phyloP scores from a whole-genome alignment of 2,113 vertebrate species.

The Clarias magur region DNA sequence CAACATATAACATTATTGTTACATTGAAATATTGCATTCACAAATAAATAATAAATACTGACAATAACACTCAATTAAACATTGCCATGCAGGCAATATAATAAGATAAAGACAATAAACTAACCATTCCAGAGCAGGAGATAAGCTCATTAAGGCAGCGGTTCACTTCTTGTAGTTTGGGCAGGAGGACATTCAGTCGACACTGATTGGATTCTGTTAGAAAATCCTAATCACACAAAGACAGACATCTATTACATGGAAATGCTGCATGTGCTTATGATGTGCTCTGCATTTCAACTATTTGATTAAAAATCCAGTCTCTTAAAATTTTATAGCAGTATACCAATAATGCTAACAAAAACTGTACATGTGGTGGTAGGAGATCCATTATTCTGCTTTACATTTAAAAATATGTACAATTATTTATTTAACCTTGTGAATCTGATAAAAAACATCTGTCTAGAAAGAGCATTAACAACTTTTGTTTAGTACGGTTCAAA shows the following conservation, averaged over 20 bases:
- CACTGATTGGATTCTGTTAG: slow-evolving; percentile 72
- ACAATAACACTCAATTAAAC: no score
- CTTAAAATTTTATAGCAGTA: neutral
- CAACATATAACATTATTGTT: neutral
- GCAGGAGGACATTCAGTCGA: slow-evolving; percentile 77
- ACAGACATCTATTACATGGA: neutral
- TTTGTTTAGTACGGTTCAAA: no score
- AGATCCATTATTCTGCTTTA: neutral
- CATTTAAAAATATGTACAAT: neutral
- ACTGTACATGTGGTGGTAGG: neutral
- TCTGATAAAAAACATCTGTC: neutral
- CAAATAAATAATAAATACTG: neutral
- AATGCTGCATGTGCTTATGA: neutral
- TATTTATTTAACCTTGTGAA: neutral
- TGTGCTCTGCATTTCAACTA: neutral
- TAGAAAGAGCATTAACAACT: neutral
- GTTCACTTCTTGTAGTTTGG: slow-evolving; percentile 90
- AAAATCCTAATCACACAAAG: slow-evolving; percentile 72
- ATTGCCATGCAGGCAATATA: neutral
- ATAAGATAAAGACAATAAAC: slow-evolving; percentile 42
- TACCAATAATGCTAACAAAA: neutral
- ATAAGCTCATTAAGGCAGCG: slow-evolving; percentile 86
- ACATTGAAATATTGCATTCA: neutral
- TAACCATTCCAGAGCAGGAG: slow-evolving; percentile 77
- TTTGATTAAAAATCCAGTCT: neutral